phyloP scores from a whole-genome alignment of 2,113 vertebrate species.

The Perca fluviatilis region DNA sequence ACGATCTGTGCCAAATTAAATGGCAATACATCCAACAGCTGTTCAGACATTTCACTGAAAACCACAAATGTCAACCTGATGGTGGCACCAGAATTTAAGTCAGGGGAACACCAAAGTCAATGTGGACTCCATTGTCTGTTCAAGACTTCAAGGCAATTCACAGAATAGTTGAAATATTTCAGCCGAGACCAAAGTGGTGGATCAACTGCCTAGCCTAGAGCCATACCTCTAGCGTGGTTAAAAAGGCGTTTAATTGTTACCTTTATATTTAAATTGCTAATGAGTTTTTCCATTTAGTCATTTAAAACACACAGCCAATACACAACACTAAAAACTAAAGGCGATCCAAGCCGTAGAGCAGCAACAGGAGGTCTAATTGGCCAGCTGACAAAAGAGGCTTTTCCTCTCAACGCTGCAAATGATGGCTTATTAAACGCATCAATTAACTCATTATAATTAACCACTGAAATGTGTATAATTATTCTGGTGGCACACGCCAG shows the following conservation, averaged over 20 bases:
- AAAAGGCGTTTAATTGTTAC: not conserved
- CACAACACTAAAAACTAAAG: not conserved
- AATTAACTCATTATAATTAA: constrained; percentile 55
- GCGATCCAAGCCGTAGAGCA: constrained; percentile 19
- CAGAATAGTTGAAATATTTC: not conserved
- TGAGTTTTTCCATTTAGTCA: not conserved
- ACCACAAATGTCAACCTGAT: not conserved
- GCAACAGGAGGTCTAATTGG: constrained; percentile 41
- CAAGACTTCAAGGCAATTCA: not conserved
- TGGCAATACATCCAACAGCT: not conserved
- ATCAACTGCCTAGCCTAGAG: not conserved
- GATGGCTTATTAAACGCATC: constrained; percentile 55
- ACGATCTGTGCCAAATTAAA: not conserved
- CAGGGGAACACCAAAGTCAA: not conserved
- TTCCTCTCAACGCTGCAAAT: constrained; percentile 32
- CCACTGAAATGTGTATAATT: constrained; percentile 46
- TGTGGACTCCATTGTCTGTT: not conserved
- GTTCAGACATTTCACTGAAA: not conserved
- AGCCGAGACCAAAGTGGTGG: not conserved
- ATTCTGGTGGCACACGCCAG: constrained; percentile 49
- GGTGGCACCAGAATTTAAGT: not conserved
- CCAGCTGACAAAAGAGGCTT: constrained; percentile 31
- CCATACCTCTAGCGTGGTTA: not conserved
- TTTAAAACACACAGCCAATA: constrained; percentile 4
- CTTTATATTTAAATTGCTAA: not conserved